A percentile compares a stretch with the other conserved stretches of the same genome.
Evolutionary conservation across 1,140 invertebrate genomes (phyloP).

Genomic region (Pogonus chalceus): DNA sequence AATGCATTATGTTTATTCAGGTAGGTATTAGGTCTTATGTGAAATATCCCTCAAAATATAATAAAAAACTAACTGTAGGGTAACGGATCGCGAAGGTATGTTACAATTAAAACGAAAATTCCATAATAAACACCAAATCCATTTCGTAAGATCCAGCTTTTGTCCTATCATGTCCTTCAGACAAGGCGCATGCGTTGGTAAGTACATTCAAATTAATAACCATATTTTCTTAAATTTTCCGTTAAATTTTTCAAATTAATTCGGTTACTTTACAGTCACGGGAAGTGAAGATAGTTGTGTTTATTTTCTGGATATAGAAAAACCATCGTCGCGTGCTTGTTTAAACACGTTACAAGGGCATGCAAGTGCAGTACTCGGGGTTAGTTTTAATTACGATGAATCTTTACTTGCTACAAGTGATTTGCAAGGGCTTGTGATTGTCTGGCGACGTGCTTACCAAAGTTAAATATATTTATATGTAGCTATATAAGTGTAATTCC

Average conservation of each 20-base stretch:
- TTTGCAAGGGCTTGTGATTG: slow-evolving; percentile 71
- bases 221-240: background rate
- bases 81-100: slow-evolving; percentile 53
- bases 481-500: background rate
- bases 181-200: slow-evolving; percentile 65
- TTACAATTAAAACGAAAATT: slow-evolving; percentile 55
- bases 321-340: slow-evolving; percentile 54
- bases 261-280: slow-evolving; percentile 50
- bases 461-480: slow-evolving; percentile 6
- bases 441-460: slow-evolving; percentile 57
- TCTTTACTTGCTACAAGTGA: slow-evolving; percentile 78
- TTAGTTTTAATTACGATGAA: slow-evolving; percentile 85
- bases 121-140: slow-evolving; percentile 48
- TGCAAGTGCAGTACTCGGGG: slow-evolving; percentile 67
- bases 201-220: slow-evolving; percentile 24
- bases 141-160: slow-evolving; percentile 65
- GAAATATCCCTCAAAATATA: slow-evolving; percentile 9
- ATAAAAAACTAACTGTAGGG: slow-evolving; percentile 36
- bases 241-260: slow-evolving; percentile 24
- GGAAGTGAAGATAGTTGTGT: slow-evolving; percentile 81
- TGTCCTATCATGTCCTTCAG: slow-evolving; percentile 77
- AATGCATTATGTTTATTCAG: slow-evolving; percentile 59
- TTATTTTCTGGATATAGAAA: slow-evolving; percentile 73
- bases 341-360: slow-evolving; percentile 81
- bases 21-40: slow-evolving; percentile 23